These are phyloP conservation scores for Lethenteron camtschaticum DNA, from an alignment of 2,113 vertebrate genomes.

Conservation along the genomic window DNA sequence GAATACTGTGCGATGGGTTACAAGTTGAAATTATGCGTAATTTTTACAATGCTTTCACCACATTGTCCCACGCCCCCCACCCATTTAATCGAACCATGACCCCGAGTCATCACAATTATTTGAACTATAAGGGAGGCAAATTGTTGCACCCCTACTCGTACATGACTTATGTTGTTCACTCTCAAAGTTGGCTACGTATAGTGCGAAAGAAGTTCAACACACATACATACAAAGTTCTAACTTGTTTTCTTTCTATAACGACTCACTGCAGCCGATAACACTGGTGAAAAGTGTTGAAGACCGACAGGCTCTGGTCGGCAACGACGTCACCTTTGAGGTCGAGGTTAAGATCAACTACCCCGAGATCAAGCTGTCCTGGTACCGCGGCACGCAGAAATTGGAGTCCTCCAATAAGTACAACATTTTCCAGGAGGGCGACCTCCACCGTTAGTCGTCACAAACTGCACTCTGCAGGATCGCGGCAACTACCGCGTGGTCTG, in stretches of 20 bases:
- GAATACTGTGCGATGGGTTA: too few relatives aligned
- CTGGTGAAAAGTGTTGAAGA: slow-evolving; percentile 64
- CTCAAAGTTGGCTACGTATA: too few relatives aligned
- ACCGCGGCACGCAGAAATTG: slow-evolving; percentile 80
- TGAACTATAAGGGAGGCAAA: too few relatives aligned
- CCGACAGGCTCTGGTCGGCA: slow-evolving; percentile 37
- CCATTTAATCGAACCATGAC: too few relatives aligned
- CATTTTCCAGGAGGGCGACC: slow-evolving; percentile 45
- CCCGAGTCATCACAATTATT: too few relatives aligned
- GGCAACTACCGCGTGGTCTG: slow-evolving; percentile 82
- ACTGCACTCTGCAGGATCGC: slow-evolving; percentile 52
- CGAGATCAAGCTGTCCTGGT: slow-evolving; percentile 84
- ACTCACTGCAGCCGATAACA: slow-evolving; percentile 41
- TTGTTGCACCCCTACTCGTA: too few relatives aligned
- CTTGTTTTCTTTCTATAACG: too few relatives aligned
- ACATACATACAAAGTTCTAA: not conserved
- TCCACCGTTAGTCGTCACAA: slow-evolving; percentile 46
- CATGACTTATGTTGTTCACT: too few relatives aligned
- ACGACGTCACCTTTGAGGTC: slow-evolving; percentile 58
- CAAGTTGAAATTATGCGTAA: too few relatives aligned
- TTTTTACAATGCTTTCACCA: too few relatives aligned
- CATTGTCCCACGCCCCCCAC: too few relatives aligned
- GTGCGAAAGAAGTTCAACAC: too few relatives aligned
- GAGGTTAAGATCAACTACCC: slow-evolving; percentile 82
- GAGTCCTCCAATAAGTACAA: slow-evolving; percentile 51